phyloP scores from a whole-genome alignment of 1,140 invertebrate genomes.

The Panulirus ornatus region DNA sequence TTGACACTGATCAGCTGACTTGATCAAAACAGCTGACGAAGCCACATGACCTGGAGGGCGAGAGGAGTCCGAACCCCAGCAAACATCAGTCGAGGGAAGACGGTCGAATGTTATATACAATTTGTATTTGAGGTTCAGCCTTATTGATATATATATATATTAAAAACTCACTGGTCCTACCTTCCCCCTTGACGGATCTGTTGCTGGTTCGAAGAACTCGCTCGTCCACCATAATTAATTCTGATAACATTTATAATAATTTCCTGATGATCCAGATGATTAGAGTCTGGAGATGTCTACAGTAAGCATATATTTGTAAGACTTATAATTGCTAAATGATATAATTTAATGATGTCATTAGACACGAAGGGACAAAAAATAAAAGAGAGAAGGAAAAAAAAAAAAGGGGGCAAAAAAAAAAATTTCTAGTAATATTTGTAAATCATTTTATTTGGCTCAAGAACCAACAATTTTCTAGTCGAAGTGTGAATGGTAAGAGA shows the following conservation, averaged over 20 bases:
- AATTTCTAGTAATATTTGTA: constrained; percentile 8
- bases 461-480: constrained; percentile 54
- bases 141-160: too few species aligned
- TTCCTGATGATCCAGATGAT: constrained; percentile 42
- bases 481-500: constrained; percentile 28
- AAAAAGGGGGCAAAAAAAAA: constrained; percentile 2
- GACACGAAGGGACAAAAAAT: constrained; percentile 16
- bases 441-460: constrained; percentile 43
- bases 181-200: not conserved
- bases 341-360: constrained; percentile 36
- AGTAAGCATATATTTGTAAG: constrained; percentile 30
- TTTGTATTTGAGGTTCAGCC: too few species aligned
- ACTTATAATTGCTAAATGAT: constrained; percentile 11
- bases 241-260: constrained; percentile 40
- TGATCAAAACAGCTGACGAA: constrained; percentile 47
- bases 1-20: constrained; percentile 64
- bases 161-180: too few species aligned
- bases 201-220: not conserved
- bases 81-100: not conserved
- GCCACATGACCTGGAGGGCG: constrained; percentile 37
- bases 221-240: constrained; percentile 17
- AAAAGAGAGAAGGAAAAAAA: not conserved
- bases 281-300: constrained; percentile 33
- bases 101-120: too few species aligned
- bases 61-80: too few species aligned